Evolutionary conservation across 2,113 vertebrate species (phyloP), one percentile per base, ranked within the genome.

Genomic region (Callionymus lyra): DNA sequence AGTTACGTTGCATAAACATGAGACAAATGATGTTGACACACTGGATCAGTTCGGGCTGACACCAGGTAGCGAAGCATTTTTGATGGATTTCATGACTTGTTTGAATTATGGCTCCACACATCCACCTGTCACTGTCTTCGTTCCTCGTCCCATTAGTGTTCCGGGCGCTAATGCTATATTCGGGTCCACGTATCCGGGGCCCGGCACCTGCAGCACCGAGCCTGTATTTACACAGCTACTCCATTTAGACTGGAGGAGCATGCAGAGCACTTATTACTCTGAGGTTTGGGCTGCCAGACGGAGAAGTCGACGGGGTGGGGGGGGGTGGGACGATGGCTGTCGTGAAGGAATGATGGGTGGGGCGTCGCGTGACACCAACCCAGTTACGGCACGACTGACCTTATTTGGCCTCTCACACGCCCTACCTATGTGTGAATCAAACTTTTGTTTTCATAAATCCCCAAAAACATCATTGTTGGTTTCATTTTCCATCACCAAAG

Each of bases 241-340:
- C 61, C 59, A 61, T 79, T 81, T 77, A 72, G 76, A 68, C 64
- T 53, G 38, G 16, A 58, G 65, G 44, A 70, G 63, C 64, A 68
- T 31, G 47, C 46, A 78, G 74, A 71, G 64, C 84, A 58, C 68
- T 85, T 77, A 85, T 85, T 84, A 86, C 74, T 59, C 58, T 76
- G 79, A 81, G 78, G 80, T 82, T 76, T 70, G 53, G 74, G 59
- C 60, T 63, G 60, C 71, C 54, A 54, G 11, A 64, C 52, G 2
- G 32, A 56, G 32, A 42, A 51, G 65, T 44, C 65, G 55, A 56
- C 45, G 50, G 12, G 53, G 53, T 45, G 50, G 12, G 27, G 6
- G 55, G 53, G 56, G 52, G n/a, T 33, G 66, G 34, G 67, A 51
- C 49, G 50, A 63, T 41, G 43, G 39, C 49, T 50, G 37, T 50